Percentiles rank a stretch among this genome's conserved stretches.
phyloP scores from a whole-genome alignment of 1,140 invertebrate genomes.

The Tachypleus tridentatus region DNA sequence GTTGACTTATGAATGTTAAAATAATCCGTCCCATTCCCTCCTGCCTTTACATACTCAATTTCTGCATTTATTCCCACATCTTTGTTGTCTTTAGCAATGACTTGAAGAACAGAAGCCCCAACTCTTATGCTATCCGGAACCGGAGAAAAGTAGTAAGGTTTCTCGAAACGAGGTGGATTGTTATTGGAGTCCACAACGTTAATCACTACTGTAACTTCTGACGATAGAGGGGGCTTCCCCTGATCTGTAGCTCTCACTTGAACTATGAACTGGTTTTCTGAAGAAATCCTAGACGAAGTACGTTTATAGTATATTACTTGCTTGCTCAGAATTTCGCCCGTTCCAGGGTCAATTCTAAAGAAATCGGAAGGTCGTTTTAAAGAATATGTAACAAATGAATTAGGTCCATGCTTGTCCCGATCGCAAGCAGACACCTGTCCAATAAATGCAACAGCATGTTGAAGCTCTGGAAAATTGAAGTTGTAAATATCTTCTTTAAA shows the following conservation, averaged over 20 bases:
- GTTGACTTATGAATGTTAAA: slow-evolving; percentile 60
- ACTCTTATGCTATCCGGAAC: slow-evolving; percentile 59
- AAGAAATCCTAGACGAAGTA: slow-evolving; percentile 51
- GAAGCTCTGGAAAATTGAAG: slow-evolving; percentile 79
- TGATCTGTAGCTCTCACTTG: slow-evolving; percentile 79
- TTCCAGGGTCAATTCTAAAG: slow-evolving; percentile 79
- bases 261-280: slow-evolving; percentile 75
- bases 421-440: slow-evolving; percentile 80
- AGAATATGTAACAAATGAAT: slow-evolving; percentile 83
- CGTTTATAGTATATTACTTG: slow-evolving; percentile 48
- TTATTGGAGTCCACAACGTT: slow-evolving; percentile 85
- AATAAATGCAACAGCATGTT: slow-evolving; percentile 61
- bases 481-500: slow-evolving; percentile 76
- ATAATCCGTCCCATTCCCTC: slow-evolving; percentile 62
- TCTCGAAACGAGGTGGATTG: slow-evolving; percentile 65
- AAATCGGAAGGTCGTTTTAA: slow-evolving; percentile 78
- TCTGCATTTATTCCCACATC: slow-evolving; percentile 78
- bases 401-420: slow-evolving; percentile 81
- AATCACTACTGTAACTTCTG: slow-evolving; percentile 66
- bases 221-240: slow-evolving; percentile 80
- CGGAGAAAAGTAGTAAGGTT: slow-evolving; percentile 58
- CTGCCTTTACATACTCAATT: slow-evolving; percentile 61
- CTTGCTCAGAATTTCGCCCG: slow-evolving; percentile 79
- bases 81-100: slow-evolving; percentile 59
- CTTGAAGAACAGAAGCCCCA: slow-evolving; percentile 50